These are phyloP conservation scores for Rugalucina vietnamica DNA, from an alignment of 2,888 invertebrate genomes.

Conservation along the genomic window DNA sequence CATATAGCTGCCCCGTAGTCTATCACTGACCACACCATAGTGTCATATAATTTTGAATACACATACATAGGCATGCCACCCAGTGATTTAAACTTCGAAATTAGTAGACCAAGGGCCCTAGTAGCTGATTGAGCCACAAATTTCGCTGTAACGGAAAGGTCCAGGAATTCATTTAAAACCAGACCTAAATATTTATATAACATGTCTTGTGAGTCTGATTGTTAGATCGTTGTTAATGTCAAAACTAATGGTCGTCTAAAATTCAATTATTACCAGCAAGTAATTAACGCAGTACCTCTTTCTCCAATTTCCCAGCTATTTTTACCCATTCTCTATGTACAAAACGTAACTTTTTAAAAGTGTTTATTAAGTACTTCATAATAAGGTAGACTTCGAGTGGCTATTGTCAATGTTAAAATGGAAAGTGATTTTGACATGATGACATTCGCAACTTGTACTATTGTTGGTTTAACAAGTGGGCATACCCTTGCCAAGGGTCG, in stretches of 20 bases:
- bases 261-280: background rate
- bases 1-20: too few relatives aligned
- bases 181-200: too few relatives aligned
- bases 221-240: too few relatives aligned
- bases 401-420: background rate
- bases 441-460: conserved; percentile 4
- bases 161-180: too few relatives aligned
- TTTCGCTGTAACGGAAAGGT: too few relatives aligned
- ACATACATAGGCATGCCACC: too few relatives aligned
- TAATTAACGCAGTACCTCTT: background rate
- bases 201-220: too few relatives aligned
- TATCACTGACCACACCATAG: too few relatives aligned
- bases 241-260: background rate
- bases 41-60: too few relatives aligned
- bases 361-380: background rate
- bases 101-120: too few relatives aligned
- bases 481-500: background rate
- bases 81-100: too few relatives aligned
- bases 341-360: conserved; percentile 9
- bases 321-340: background rate
- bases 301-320: background rate
- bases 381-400: conserved; percentile 3
- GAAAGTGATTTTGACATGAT: conserved; percentile 6
- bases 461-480: background rate
- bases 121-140: too few relatives aligned